Evolutionary conservation across 2,888 invertebrate genomes (phyloP).

Genomic region (Nephrotoma guestfalica): DNA sequence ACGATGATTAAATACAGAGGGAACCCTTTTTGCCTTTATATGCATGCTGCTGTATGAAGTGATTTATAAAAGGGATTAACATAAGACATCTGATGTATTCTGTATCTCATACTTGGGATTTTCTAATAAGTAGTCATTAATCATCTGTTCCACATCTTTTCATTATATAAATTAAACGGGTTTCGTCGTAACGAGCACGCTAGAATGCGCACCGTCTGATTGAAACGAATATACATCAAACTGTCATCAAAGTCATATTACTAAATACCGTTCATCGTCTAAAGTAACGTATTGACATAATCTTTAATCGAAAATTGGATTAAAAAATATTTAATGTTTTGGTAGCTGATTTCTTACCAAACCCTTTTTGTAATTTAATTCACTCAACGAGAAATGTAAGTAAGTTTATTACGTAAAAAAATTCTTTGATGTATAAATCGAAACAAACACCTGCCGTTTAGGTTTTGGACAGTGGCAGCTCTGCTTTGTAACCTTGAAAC

Average conservation of each 20-base stretch:
- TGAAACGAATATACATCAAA: background rate
- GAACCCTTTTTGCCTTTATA: background rate
- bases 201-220: background rate
- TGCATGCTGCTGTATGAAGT: background rate
- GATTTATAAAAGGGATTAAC: background rate
- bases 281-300: background rate
- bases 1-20: background rate
- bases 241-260: background rate
- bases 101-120: background rate
- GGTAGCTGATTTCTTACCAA: background rate
- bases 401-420: background rate
- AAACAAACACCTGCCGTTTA: background rate
- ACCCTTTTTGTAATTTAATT: background rate
- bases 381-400: background rate
- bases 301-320: background rate
- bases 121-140: background rate
- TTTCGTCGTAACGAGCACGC: background rate
- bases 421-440: background rate
- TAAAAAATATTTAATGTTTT: background rate
- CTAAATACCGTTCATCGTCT: background rate
- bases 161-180: background rate
- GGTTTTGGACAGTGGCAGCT: background rate
- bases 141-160: background rate
- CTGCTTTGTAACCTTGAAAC: background rate
- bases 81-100: background rate